Evolutionary conservation across 2,797 vertebrate genomes (phyloP).

Genomic region (Buceros bicornis): DNA sequence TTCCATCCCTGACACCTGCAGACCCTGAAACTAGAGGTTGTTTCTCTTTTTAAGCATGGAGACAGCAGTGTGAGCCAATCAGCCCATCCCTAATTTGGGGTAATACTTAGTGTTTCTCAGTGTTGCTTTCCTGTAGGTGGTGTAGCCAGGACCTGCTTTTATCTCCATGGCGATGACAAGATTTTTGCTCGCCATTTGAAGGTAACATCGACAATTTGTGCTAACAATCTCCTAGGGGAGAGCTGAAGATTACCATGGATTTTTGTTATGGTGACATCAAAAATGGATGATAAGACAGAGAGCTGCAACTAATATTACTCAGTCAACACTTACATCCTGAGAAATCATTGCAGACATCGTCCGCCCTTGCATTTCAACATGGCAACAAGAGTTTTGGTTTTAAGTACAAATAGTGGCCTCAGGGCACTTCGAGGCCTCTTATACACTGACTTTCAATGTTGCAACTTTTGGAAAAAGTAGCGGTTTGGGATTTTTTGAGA

Average conservation of each 20-base stretch:
- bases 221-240: not conserved
- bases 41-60: slow-evolving; percentile 30
- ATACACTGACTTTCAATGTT: not conserved
- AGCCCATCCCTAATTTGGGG: not conserved
- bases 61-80: not conserved
- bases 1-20: not conserved
- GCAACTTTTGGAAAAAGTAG: not conserved
- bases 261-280: not conserved
- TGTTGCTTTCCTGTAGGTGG: not conserved
- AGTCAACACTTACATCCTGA: not conserved
- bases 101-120: not conserved
- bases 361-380: not conserved
- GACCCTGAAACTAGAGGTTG: slow-evolving; percentile 13
- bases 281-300: not conserved
- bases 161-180: not conserved
- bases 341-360: not conserved
- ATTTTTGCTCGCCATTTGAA: not conserved
- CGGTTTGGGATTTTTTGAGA: not conserved
- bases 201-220: not conserved
- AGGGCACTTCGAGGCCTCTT: not conserved
- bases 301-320: not conserved
- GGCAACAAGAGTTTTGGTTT: not conserved
- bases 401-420: not conserved
- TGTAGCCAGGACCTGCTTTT: not conserved
- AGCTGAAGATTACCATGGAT: not conserved